Evolutionary conservation across 2,113 vertebrate species (phyloP).

Genomic region (Passer domesticus): DNA sequence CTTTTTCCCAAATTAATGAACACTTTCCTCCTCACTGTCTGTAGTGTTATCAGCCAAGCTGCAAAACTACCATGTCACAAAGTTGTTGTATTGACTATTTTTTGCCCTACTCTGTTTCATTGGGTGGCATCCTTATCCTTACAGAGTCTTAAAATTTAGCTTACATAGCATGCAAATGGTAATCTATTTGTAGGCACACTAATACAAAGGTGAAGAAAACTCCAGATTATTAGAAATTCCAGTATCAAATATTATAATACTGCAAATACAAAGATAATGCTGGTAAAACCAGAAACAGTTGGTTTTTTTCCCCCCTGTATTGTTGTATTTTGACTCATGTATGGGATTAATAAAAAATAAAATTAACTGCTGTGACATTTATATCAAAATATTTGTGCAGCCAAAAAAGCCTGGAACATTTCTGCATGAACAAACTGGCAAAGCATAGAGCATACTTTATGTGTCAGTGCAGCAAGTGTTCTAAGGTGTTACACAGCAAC

Average conservation of each 20-base stretch:
- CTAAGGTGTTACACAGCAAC: neutral
- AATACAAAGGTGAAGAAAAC: neutral
- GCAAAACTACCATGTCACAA: neutral
- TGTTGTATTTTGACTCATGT: neutral
- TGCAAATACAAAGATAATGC: neutral
- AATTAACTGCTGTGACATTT: neutral
- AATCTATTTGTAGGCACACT: neutral
- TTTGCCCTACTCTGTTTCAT: neutral
- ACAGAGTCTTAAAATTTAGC: neutral
- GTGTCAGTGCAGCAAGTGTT: neutral
- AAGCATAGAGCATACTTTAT: neutral
- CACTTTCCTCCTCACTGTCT: neutral
- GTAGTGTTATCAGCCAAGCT: neutral
- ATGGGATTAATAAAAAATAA: neutral
- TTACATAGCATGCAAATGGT: neutral
- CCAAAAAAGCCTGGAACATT: neutral
- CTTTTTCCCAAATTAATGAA: neutral
- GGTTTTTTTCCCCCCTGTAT: fast-evolving
- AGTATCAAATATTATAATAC: neutral
- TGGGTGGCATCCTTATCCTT: neutral
- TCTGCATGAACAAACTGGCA: neutral
- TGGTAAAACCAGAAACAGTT: neutral
- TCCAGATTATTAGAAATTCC: neutral
- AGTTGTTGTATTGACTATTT: neutral
- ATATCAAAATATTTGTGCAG: neutral